Base-by-base conservation (phyloP, 2,113 vertebrate species). In the Pogonocichla stellata region DNA sequence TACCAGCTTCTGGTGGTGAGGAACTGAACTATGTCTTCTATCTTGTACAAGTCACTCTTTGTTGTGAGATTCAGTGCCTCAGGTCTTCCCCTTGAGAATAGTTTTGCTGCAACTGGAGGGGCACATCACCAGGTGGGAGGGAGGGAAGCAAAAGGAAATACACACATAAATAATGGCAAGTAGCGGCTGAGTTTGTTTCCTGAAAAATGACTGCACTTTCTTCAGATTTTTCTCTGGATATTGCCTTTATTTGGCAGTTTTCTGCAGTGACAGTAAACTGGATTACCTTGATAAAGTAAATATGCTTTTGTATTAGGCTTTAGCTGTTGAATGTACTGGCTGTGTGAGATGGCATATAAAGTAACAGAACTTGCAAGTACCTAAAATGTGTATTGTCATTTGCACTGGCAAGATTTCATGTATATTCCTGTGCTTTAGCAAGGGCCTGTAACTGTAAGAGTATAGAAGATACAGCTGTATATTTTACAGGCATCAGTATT, bases 401-500 rank as follows among this genome's bases (percentile, higher is more conserved):
- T 86, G 40, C 70, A 31, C 47, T 50, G 64, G 14, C 34, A 34
- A 26, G n/a, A 12, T 50, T 80, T 79, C 6, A 4, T 25, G 4
- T 50, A 9, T 64, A 28, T 38, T 64, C 4, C 20, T 65, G 0
- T 67, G 65, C 29, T 82, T 85, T 45, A 79, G 43, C 4, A 70
- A 58, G 48, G 43, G 10, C 28, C 23, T 71, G 1, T 87, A 71
- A 64, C 54, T 61, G 57, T 34, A 53, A 34, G 20, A 48, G 47
- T 57, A 16, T 58, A 64, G 42, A 71, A 86, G 28, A 34, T 60
- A 20, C 28, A 80, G 57, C 26, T 20, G 17, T 72, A 5, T 93
- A 73, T 92, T 96, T 94, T 87, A 54, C 36, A 36, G 42, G 40
- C 45, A 80, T 42, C 51, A 87, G 11, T 90, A 74, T 90, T 69